Conservation (phyloP, 2,888 invertebrate species). For the Mesochorus sp. region DNA sequence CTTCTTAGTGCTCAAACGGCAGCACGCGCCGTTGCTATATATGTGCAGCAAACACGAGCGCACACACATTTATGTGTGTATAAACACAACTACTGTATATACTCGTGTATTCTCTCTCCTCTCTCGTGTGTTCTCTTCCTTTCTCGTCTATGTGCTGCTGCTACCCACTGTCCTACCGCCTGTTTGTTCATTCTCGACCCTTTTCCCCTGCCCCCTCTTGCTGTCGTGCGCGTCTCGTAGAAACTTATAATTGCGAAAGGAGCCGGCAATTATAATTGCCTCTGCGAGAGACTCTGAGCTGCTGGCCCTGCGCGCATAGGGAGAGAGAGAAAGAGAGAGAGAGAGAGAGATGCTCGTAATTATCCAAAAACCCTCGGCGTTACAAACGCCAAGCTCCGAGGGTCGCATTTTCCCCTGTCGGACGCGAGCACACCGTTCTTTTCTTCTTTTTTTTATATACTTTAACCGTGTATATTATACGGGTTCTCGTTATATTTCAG, state of each 20-base stretch:
- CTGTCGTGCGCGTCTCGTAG: conserved; percentile 72
- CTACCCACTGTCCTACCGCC: conserved; percentile 15
- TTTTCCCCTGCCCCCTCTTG: conserved; percentile 30
- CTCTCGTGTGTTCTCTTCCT: conserved; percentile 48
- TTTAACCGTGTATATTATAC: background rate
- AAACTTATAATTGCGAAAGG: conserved; percentile 82
- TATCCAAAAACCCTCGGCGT: conserved; percentile 77
- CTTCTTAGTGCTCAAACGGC: conserved; percentile 17
- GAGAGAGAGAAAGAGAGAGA: no score
- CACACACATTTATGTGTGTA: conserved; percentile 37
- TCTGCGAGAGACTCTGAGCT: conserved; percentile 58
- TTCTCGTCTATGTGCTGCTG: conserved; percentile 38
- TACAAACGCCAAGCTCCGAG: conserved; percentile 50
- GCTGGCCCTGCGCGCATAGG: conserved; percentile 69
- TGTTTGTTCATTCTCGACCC: conserved; percentile 33
- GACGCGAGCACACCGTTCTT: background rate
- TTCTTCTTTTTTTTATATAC: no score
- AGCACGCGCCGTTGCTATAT: conserved; percentile 49
- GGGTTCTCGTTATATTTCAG: background rate
- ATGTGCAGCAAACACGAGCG: conserved; percentile 62
- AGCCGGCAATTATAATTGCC: conserved; percentile 82
- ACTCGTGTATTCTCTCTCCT: no score
- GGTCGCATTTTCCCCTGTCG: conserved; percentile 13
- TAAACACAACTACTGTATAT: background rate
- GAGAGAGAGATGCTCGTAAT: conserved; percentile 80